phyloP scores from a whole-genome alignment of 2,797 vertebrate species.

The Pelobates cultripes region DNA sequence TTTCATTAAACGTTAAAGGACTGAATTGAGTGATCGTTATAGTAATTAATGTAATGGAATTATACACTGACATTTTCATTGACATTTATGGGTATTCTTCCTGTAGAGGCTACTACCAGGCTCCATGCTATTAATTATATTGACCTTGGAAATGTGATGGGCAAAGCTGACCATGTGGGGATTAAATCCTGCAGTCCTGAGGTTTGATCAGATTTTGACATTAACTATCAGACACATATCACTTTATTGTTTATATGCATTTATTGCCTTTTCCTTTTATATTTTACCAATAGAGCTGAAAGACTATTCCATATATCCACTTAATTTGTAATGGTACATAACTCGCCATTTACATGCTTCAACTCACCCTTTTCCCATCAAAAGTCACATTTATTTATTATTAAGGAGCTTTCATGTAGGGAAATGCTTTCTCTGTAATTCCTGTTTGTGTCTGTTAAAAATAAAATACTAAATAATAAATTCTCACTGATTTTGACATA shows the following conservation, averaged over 20 bases:
- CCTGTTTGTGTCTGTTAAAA: neutral
- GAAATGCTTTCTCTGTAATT: neutral
- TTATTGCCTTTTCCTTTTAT: neutral
- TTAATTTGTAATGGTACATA: neutral
- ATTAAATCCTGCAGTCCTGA: no score
- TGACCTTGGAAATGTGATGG: no score
- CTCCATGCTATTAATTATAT: no score
- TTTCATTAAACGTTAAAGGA: no score
- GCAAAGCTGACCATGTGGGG: no score
- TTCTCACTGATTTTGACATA: slow-evolving; percentile 12
- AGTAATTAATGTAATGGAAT: no score
- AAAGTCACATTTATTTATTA: neutral
- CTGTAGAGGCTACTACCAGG: no score
- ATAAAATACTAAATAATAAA: neutral
- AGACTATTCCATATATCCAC: neutral
- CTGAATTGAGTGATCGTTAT: no score
- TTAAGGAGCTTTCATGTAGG: neutral
- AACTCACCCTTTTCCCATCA: neutral
- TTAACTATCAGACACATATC: no score
- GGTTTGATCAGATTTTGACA: no score
- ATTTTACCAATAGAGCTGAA: neutral
- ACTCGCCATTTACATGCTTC: neutral
- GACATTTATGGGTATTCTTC: no score
- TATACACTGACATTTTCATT: no score
- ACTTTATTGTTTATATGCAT: neutral